Percentiles rank a stretch among this genome's conserved stretches.
These are phyloP conservation scores for Onychomys arenicola DNA, from an alignment of 2,797 vertebrate species.

Conservation along the genomic window DNA sequence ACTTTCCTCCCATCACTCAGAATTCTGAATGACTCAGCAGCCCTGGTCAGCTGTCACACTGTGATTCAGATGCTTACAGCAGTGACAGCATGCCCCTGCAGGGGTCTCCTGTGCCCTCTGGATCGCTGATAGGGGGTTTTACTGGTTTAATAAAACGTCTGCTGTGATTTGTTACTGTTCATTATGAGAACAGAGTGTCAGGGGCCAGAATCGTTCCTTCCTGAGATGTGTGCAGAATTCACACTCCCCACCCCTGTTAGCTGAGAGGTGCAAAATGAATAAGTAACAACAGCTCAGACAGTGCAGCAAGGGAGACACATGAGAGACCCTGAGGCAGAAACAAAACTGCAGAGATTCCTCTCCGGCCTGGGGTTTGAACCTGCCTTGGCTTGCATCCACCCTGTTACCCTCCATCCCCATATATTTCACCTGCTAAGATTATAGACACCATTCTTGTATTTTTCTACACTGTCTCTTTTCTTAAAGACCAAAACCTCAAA, in stretches of 20 bases:
- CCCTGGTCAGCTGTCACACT: background rate
- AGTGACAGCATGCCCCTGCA: background rate
- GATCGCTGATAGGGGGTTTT: background rate
- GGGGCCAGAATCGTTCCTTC: background rate
- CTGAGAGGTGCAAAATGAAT: background rate
- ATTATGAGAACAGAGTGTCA: background rate
- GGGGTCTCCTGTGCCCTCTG: background rate
- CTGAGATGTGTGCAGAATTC: background rate
- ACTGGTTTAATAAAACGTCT: background rate
- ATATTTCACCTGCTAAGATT: background rate
- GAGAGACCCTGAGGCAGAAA: background rate
- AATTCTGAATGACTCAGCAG: background rate
- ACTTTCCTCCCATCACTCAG: background rate
- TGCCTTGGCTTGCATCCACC: too few species aligned
- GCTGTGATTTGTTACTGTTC: background rate
- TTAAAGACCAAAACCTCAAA: background rate
- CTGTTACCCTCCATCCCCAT: fast-evolving
- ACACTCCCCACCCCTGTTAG: background rate
- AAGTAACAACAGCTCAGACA: background rate
- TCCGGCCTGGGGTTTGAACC: background rate
- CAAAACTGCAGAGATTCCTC: background rate
- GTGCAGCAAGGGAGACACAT: background rate
- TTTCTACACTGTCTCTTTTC: too few species aligned
- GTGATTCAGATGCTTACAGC: background rate
- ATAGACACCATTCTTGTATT: background rate